phyloP scores from a whole-genome alignment of 2,888 invertebrate species.

The Smittia sp. region DNA sequence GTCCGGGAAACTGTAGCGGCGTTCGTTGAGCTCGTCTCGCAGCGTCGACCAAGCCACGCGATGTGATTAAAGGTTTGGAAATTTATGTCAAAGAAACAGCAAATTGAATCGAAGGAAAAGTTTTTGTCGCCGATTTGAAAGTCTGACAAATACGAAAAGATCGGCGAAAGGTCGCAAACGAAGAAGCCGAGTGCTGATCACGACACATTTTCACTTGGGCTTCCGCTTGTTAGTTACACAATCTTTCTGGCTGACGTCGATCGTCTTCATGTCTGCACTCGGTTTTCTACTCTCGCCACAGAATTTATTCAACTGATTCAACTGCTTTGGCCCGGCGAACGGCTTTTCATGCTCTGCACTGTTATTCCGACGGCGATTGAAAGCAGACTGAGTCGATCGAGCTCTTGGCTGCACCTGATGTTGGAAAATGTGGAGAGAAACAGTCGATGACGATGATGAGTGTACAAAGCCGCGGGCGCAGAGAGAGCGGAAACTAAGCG shows the following conservation, averaged over 20 bases:
- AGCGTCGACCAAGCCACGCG: too few species aligned
- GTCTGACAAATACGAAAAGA: not conserved
- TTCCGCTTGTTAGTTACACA: slow-evolving; percentile 18
- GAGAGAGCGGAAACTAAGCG: not conserved
- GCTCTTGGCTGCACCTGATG: not conserved
- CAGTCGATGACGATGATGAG: not conserved
- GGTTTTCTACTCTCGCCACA: not conserved
- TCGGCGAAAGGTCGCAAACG: slow-evolving; percentile 1
- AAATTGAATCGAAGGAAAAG: too few species aligned
- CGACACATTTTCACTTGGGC: not conserved
- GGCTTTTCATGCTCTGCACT: not conserved
- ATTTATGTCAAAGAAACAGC: too few species aligned
- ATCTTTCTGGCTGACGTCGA: slow-evolving; percentile 37
- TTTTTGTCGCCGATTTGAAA: not conserved
- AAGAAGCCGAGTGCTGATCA: not conserved
- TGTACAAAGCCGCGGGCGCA: not conserved
- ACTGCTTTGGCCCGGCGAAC: not conserved
- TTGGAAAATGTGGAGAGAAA: slow-evolving; percentile 21
- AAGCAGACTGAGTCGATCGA: not conserved
- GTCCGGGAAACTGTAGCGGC: not conserved
- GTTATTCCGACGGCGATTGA: not conserved
- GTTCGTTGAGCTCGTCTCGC: not conserved
- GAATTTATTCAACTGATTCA: not conserved
- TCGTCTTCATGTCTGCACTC: slow-evolving; percentile 6
- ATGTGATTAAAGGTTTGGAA: too few species aligned